A percentile compares a stretch with the other conserved stretches of the same genome.
These are phyloP conservation scores for Acromyrmex charruanus DNA, from an alignment of 1,140 invertebrate genomes.

Conservation along the genomic window DNA sequence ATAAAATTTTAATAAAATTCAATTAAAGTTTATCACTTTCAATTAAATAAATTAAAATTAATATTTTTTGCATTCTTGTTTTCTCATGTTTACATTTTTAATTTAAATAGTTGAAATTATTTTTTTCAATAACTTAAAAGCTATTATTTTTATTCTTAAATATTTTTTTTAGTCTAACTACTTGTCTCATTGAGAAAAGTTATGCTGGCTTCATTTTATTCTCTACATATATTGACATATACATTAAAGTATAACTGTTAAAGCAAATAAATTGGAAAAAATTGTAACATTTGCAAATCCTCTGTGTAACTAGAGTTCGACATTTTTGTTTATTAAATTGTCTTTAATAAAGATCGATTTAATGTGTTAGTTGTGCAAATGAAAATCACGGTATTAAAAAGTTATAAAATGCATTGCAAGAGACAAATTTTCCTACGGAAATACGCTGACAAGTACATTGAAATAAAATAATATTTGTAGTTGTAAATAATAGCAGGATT, in stretches of 20 bases:
- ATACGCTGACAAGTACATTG: neutral
- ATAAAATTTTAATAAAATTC: neutral
- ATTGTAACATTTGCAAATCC: neutral
- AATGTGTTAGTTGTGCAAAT: conserved; percentile 23
- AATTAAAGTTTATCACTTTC: neutral
- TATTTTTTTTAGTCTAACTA: conserved; percentile 5
- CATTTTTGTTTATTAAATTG: conserved; percentile 39
- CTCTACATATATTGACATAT: neutral
- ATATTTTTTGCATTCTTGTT: neutral
- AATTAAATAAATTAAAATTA: neutral
- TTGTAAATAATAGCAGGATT: conserved; percentile 30
- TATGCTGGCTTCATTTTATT: neutral
- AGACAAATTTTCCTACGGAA: conserved; percentile 24
- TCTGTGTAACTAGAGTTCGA: neutral
- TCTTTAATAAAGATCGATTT: conserved; percentile 48
- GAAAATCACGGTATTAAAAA: conserved; percentile 48
- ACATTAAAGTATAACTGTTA: neutral
- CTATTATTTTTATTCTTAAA: neutral
- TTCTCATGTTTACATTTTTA: neutral
- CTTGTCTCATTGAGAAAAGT: neutral
- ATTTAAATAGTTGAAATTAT: neutral
- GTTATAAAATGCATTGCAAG: conserved; percentile 12
- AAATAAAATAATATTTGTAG: conserved; percentile 35
- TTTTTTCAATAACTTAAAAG: neutral
- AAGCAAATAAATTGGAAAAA: neutral